Base-by-base conservation (phyloP, 2,888 invertebrate genomes). In the Clunio marinus region DNA sequence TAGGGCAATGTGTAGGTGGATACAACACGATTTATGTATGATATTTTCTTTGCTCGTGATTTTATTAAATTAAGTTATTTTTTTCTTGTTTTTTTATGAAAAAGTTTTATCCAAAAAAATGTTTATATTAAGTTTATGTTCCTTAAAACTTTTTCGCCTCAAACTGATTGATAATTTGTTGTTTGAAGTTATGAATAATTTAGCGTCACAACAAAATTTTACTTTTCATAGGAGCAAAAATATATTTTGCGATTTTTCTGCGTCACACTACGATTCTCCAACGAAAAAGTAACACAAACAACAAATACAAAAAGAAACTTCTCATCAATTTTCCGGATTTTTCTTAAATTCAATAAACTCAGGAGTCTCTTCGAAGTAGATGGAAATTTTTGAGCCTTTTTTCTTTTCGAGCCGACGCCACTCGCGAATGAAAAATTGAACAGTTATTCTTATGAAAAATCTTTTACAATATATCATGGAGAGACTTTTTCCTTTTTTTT, bases 141-240 rank as follows among this genome's bases (percentile, higher is more conserved):
- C n/a, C n/a, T n/a, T n/a, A 15, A 41, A 15, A 51, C 22, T 3
- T 51, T 51, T 51, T 51, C 51, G 35, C 41, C 41, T 32, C 32
- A 32, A 51, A 51, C 7, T 51, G 51, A 51, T 51, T 51, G 51
- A 51, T 51, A 51, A 51, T 51, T 51, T 51, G 51, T 51, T 51
- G 51, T 51, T n/a, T n/a, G 51, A 51, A 51, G 51, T 51, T 51
- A 51, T 51, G 51, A 51, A 51, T 51, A 51, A 20, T 51, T 51
- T 22, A 22, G 20, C 4, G n/a, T 13, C 41, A 41, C 15, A 22
- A 51, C 4, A 51, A 51, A 51, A 51, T 51, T 7, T 51, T 17
- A n/a, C n/a, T 51, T 51, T 51, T 22, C 51, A n/a, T 13, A 51
- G 22, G n/a, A n/a, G n/a, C 13, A 22, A 51, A 51, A 51, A 51